Evolutionary conservation across 2,888 invertebrate species (phyloP).

Genomic region (Oscheius onirici): DNA sequence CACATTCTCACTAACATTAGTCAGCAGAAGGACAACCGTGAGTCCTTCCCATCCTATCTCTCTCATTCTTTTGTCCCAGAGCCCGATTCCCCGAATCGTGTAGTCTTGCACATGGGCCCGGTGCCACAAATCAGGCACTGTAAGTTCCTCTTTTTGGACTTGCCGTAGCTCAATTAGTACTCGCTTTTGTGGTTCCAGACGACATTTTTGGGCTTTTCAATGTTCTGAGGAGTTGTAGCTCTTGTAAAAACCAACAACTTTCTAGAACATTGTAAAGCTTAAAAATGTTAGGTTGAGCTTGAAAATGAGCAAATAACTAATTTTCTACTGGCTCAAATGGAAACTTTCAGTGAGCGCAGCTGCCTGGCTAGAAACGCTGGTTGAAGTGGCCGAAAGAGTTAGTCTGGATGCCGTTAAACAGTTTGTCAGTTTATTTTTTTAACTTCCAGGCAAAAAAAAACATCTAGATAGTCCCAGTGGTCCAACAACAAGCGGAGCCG

Average conservation of each 20-base stretch:
- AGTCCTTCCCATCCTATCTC: conserved; percentile 33
- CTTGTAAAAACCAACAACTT: background rate
- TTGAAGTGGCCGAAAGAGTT: conserved; percentile 62
- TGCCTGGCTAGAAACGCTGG: conserved; percentile 68
- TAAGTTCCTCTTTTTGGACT: conserved; percentile 3
- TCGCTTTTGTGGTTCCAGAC: too few relatives aligned
- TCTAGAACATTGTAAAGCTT: background rate
- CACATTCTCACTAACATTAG: conserved; percentile 62
- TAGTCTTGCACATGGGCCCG: conserved; percentile 19
- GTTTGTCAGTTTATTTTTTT: conserved; percentile 37
- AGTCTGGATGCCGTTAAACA: conserved; percentile 57
- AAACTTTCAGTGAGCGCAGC: conserved; percentile 64
- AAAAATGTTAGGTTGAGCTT: background rate
- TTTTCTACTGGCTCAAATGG: too few relatives aligned
- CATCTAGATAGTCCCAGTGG: conserved; percentile 65
- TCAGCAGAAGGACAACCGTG: conserved; percentile 64
- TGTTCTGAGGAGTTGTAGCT: background rate
- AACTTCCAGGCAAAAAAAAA: background rate
- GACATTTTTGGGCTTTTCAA: background rate
- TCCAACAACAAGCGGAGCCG: conserved; percentile 64
- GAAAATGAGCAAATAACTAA: background rate
- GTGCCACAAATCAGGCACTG: conserved; percentile 33
- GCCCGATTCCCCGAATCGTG: conserved; percentile 11
- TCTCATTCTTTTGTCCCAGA: conserved; percentile 4
- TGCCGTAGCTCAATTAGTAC: background rate